These are phyloP conservation scores for Noturus placidus DNA, from an alignment of 2,113 vertebrate species.

Conservation along the genomic window DNA sequence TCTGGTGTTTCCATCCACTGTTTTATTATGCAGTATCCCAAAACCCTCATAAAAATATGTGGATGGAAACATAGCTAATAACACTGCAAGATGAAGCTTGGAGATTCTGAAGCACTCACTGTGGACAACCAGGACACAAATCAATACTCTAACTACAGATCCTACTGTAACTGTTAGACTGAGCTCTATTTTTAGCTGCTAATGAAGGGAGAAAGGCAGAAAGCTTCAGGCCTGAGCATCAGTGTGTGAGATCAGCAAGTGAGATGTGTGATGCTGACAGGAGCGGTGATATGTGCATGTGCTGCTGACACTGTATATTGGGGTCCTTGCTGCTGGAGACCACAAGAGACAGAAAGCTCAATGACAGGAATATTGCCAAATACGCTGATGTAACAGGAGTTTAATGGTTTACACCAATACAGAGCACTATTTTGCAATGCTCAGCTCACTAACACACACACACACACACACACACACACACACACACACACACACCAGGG, in stretches of 20 bases:
- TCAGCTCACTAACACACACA: too few relatives aligned
- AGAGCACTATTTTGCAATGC: background rate
- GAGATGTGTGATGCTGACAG: slow-evolving; percentile 16
- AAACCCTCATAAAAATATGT: too few relatives aligned
- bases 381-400: background rate
- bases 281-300: background rate
- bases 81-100: background rate
- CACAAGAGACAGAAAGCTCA: background rate
- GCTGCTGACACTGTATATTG: slow-evolving; percentile 5
- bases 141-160: slow-evolving; percentile 64
- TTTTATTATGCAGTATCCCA: too few relatives aligned
- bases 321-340: background rate
- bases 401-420: background rate
- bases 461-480: too few relatives aligned
- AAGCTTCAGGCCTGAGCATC: slow-evolving; percentile 38
- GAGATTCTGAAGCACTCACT: slow-evolving; percentile 20
- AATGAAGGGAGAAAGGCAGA: slow-evolving; percentile 32
- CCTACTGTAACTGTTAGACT: slow-evolving; percentile 44
- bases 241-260: slow-evolving; percentile 23
- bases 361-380: slow-evolving; percentile 4
- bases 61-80: background rate
- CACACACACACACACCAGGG: too few relatives aligned
- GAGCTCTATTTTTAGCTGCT: slow-evolving; percentile 71
- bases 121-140: slow-evolving; percentile 60
- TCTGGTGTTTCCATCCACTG: too few relatives aligned